A percentile compares a stretch with the other conserved stretches of the same genome.
Conservation (phyloP, 2,888 invertebrate species). For the Synanthedon vespiformis region DNA sequence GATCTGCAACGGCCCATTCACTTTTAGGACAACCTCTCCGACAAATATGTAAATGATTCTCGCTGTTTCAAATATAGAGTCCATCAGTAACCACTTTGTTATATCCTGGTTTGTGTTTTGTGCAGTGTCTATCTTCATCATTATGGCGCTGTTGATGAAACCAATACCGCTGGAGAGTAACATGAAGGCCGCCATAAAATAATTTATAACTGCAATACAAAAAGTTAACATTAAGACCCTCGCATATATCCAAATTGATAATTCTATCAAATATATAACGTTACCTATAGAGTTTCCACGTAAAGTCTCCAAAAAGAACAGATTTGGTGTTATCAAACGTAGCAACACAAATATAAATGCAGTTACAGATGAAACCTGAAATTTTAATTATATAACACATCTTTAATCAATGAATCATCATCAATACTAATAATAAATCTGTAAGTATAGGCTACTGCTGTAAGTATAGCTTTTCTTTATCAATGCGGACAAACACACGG, state of each 20-base stretch:
- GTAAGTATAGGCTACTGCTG: too few relatives aligned
- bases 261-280: neutral
- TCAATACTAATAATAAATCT: too few relatives aligned
- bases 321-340: conserved; percentile 39
- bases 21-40: conserved; percentile 42
- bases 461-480: too few relatives aligned
- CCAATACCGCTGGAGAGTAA: conserved; percentile 43
- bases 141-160: conserved; percentile 47
- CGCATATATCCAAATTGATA: neutral
- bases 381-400: conserved; percentile 5
- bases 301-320: conserved; percentile 41
- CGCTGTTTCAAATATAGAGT: conserved; percentile 56
- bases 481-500: too few relatives aligned
- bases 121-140: conserved; percentile 35
- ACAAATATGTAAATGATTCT: conserved; percentile 53
- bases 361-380: conserved; percentile 53
- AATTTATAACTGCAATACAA: conserved; percentile 39
- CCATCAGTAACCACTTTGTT: conserved; percentile 51
- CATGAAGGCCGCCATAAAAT: conserved; percentile 48
- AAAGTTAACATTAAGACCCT: conserved; percentile 3
- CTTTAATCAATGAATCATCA: too few relatives aligned
- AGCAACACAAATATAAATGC: conserved; percentile 46
- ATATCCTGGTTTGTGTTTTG: conserved; percentile 39
- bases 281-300: conserved; percentile 23
- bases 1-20: conserved; percentile 37